A percentile compares a stretch with the other conserved stretches of the same genome.
Conservation (phyloP, 1,140 invertebrate species). For the Riptortus pedestris region DNA sequence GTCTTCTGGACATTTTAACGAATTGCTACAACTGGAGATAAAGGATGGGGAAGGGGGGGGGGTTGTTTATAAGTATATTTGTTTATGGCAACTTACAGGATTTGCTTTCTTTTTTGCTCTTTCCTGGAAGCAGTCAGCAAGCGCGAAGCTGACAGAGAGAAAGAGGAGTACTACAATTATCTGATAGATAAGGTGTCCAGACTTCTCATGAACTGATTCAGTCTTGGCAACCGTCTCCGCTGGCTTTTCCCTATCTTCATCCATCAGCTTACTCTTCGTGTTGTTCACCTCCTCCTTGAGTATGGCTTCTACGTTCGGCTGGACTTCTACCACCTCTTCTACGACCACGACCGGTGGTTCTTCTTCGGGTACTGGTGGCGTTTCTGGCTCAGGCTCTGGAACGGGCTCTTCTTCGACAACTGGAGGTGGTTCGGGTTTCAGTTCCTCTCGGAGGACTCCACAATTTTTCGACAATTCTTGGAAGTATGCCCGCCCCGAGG, state of each 20-base stretch:
- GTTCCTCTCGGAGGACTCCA: neutral
- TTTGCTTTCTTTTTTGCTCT: slow-evolving; percentile 10
- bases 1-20: no score
- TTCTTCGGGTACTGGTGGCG: neutral
- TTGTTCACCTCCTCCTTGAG: neutral
- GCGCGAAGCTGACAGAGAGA: slow-evolving; percentile 12
- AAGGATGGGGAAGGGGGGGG: no score
- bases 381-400: neutral
- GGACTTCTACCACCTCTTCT: neutral
- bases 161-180: slow-evolving; percentile 22
- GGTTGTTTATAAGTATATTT: no score
- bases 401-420: neutral
- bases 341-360: no score
- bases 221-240: neutral
- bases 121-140: slow-evolving; percentile 23
- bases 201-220: no score
- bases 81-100: slow-evolving; percentile 20
- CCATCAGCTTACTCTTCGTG: neutral
- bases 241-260: neutral
- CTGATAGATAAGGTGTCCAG: slow-evolving; percentile 19
- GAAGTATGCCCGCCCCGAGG: neutral
- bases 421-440: neutral
- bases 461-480: neutral
- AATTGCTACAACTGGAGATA: no score
- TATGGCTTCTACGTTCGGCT: neutral